Base-by-base conservation (phyloP, 2,888 invertebrate genomes). In the Zaprionus obscuricornis region DNA sequence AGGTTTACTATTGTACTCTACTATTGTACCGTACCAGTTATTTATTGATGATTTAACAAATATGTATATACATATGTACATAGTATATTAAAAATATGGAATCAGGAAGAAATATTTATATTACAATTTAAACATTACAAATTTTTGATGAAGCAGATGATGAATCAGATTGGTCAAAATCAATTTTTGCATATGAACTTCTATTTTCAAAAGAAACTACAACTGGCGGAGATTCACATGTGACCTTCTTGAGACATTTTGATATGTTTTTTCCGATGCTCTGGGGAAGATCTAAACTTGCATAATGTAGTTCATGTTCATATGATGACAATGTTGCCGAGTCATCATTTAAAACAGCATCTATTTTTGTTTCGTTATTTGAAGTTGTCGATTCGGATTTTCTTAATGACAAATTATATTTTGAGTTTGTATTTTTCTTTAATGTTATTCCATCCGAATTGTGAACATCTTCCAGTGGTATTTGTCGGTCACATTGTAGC, bases 101-200 rank as follows among this genome's bases (percentile, higher is more conserved):
- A n/a, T n/a, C n/a, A n/a, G n/a, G n/a, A n/a, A 40, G 65, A 66
- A 66, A 59, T 60, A 66, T 59, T 50, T 70, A 57, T 55, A 45
- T 39, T 62, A 66, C 36, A 54, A 37, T 67, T 83, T 75, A 77
- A 50, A 67, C 58, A 58, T 77, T 77, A 78, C 71, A 78, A 67
- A 77, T 60, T 65, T 82, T 82, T 49, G 85, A 82, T 66, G 85
- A 82, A 64, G 85, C 83, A 47, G 82, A 82, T 17, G 86, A 87
- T 47, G 83, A 81, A 56, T 86, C 87, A 13, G 86, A 75, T 66
- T 85, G 79, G 22, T 93, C 91, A 90, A 96, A 96, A 92, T 96
- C 96, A 63, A 96, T 96, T 91, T 95, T 94, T 66, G 96, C 95
- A 90, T 96, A 96, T 92, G 83, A 94, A 93, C 56, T 86, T 59